Conservation (phyloP, 2,113 vertebrate genomes). For the Microcebus murinus region DNA sequence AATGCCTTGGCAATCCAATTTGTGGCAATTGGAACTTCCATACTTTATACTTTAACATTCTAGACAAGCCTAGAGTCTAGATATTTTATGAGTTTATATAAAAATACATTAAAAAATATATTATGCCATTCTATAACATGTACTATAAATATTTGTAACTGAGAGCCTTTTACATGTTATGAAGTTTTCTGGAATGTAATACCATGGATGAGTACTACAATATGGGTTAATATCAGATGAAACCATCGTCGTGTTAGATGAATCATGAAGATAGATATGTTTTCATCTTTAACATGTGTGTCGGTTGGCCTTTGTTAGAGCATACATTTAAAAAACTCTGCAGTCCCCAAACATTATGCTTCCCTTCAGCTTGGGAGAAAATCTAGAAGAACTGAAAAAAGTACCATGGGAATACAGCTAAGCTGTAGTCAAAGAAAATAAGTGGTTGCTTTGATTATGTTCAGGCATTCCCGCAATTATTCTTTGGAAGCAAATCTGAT, state of each 20-base stretch:
- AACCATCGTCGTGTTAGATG: background rate
- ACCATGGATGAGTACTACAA: background rate
- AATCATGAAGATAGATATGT: background rate
- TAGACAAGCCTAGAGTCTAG: background rate
- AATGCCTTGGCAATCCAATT: background rate
- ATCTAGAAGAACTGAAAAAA: background rate
- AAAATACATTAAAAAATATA: background rate
- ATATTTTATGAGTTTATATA: slow-evolving; percentile 27
- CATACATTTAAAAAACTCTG: background rate
- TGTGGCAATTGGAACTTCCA: background rate
- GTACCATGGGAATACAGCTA: background rate
- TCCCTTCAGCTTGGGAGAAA: background rate
- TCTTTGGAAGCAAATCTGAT: slow-evolving; percentile 19
- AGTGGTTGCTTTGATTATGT: background rate
- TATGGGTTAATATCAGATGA: background rate
- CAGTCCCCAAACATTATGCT: background rate
- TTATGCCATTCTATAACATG: background rate
- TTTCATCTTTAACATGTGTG: background rate
- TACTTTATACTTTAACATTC: background rate
- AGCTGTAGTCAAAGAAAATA: slow-evolving; percentile 19
- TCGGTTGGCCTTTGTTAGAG: slow-evolving; percentile 4
- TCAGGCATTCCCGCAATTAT: background rate
- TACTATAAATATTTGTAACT: background rate
- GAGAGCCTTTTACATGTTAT: background rate
- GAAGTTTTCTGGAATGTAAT: background rate